These are phyloP conservation scores for Hylia prasina DNA, from an alignment of 2,113 vertebrate species.

Conservation along the genomic window DNA sequence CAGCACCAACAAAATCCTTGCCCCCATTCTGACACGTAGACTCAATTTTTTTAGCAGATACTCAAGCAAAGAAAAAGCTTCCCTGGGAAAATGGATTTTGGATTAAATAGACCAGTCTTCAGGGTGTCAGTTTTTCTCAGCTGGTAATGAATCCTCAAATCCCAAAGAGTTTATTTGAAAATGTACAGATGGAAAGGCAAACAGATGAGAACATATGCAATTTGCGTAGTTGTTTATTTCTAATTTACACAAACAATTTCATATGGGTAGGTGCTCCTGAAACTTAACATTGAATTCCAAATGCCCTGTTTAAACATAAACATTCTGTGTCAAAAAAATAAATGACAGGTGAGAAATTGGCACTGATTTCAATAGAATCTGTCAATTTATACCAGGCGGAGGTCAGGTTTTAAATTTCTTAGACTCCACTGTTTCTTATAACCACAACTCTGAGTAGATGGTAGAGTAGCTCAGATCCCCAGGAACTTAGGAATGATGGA, in stretches of 20 bases:
- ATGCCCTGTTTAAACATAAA: background rate
- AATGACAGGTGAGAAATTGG: background rate
- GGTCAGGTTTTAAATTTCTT: conserved; percentile 20
- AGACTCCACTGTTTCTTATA: background rate
- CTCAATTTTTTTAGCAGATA: background rate
- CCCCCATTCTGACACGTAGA: background rate
- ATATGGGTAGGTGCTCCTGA: background rate
- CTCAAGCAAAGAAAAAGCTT: background rate
- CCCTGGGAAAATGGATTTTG: background rate
- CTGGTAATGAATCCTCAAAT: background rate
- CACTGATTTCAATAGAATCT: conserved; percentile 12
- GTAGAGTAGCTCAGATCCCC: background rate
- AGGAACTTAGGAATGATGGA: background rate
- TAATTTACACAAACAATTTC: conserved; percentile 25
- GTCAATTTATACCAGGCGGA: background rate
- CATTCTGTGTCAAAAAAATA: background rate
- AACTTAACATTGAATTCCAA: background rate
- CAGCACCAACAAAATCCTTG: background rate
- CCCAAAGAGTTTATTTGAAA: conserved; percentile 19
- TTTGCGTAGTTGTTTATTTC: conserved; percentile 13
- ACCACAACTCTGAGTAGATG: background rate
- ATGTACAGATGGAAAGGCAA: background rate
- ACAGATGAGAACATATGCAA: background rate
- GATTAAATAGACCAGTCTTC: background rate
- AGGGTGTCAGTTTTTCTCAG: background rate